These are phyloP conservation scores for Drepana arcuata DNA, from an alignment of 1,140 invertebrate species.

Conservation along the genomic window DNA sequence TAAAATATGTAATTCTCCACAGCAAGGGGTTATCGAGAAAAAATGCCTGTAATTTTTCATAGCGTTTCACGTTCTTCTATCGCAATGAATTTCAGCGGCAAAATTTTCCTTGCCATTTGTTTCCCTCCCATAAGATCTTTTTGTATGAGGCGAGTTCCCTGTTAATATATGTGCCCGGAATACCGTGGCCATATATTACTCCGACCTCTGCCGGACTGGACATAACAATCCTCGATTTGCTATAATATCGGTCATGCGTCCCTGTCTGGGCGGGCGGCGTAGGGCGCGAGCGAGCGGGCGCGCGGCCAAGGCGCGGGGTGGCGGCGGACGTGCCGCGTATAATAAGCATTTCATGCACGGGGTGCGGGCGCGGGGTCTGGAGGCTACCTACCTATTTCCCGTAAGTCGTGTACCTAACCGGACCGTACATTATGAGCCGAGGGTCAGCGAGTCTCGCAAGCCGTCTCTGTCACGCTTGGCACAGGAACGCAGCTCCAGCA, in stretches of 20 bases:
- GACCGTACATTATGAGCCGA: slow-evolving; percentile 72
- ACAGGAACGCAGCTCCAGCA: slow-evolving; percentile 36
- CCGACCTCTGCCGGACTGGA: slow-evolving; percentile 70
- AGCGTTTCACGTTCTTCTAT: slow-evolving; percentile 48
- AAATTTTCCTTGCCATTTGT: slow-evolving; percentile 73
- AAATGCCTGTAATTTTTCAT: slow-evolving; percentile 57
- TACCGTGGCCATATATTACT: slow-evolving; percentile 72
- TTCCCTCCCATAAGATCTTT: slow-evolving; percentile 71
- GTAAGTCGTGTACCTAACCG: slow-evolving; percentile 71
- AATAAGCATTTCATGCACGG: slow-evolving; percentile 74
- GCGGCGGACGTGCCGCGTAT: slow-evolving; percentile 69
- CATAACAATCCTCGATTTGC: slow-evolving; percentile 72
- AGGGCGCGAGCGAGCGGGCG: slow-evolving; percentile 36
- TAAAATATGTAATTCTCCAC: too few relatives aligned
- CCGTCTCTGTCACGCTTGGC: slow-evolving; percentile 53
- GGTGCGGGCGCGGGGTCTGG: slow-evolving; percentile 49
- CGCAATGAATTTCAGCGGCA: slow-evolving; percentile 67
- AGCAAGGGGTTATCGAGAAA: too few relatives aligned
- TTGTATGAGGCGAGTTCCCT: slow-evolving; percentile 71
- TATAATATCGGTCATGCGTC: slow-evolving; percentile 67
- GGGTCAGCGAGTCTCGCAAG: slow-evolving; percentile 61
- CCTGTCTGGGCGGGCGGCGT: slow-evolving; percentile 28
- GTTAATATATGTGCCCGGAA: slow-evolving; percentile 73
- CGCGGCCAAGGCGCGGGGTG: slow-evolving; percentile 39
- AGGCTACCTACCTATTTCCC: slow-evolving; percentile 62